Base-by-base conservation (phyloP, 2,113 vertebrate species). In the Dipodomys stephensi region DNA sequence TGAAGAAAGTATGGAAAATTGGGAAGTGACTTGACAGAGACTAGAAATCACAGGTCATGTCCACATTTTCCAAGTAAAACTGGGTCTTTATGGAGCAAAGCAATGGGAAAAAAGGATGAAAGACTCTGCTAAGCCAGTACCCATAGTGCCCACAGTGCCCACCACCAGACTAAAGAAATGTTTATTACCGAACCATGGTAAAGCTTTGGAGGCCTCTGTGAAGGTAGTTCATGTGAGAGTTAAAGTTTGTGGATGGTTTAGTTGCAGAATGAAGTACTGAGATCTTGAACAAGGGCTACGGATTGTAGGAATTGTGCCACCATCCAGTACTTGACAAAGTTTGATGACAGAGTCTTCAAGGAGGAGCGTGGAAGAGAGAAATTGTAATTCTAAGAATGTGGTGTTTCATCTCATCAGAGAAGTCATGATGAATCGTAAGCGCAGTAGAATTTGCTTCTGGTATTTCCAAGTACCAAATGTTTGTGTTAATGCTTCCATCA, bases 361-460 rank as follows among this genome's bases (percentile, higher is more conserved):
- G 62, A 2, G 5, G 32, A 57, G 15, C 19, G 32, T 73, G 13
- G 32, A 60, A 20, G 6, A 67, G 7, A 5, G 13, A 4, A n/a
- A 49, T 23, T 0, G 0, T 25, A 20, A 60, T 28, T 57, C 6
- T 6, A n/a, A 87, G 32, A 0, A 22, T 28, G 6, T 68, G 2
- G 7, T 74, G 20, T 13, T 20, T 6, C 16, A 27, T 53, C 53
- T 69, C 27, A 27, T 28, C 35, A 83, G 27, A 69, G 22, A 44
- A 60, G 39, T 19, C 16, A 23, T 8, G 15, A 19, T 22, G 12
- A 69, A 20, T 1, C 25, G 35, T 44, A 32, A 32, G 82, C 18
- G 19, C 9, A 10, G 1, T 1, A 28, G 27, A 82, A 35, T 28
- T 19, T 23, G 15, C 20, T 46, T 15, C 27, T 60, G 44, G 25